These are phyloP conservation scores for Tragulus kanchil DNA, from an alignment of 2,113 vertebrate species.

Conservation along the genomic window DNA sequence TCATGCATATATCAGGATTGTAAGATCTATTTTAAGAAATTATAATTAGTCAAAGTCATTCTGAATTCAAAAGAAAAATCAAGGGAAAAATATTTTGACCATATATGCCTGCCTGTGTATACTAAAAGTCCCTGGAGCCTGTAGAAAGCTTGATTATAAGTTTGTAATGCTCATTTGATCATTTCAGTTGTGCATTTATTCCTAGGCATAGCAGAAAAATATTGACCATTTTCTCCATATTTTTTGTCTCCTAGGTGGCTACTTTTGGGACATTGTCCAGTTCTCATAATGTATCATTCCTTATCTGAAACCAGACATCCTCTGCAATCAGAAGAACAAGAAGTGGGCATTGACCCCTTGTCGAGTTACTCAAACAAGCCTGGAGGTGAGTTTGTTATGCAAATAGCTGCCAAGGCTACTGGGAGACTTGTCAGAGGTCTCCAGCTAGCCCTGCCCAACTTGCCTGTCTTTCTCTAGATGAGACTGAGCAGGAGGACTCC, in stretches of 20 bases:
- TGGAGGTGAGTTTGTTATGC: constrained; percentile 88
- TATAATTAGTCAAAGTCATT: constrained; percentile 27
- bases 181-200: constrained; percentile 31
- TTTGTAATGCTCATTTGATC: constrained; percentile 27
- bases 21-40: constrained; percentile 72
- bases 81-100: too few relatives aligned
- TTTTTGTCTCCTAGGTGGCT: constrained; percentile 47
- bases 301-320: constrained; percentile 95
- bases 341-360: constrained; percentile 96
- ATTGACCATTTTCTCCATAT: background rate
- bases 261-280: background rate
- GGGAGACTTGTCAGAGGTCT: background rate
- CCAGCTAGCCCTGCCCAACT: background rate
- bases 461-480: constrained; percentile 58
- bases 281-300: constrained; percentile 93
- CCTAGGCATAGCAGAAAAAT: background rate
- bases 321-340: constrained; percentile 96
- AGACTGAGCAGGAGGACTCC: constrained; percentile 59
- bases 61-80: too few relatives aligned
- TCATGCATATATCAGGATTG: constrained; percentile 80
- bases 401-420: constrained; percentile 27
- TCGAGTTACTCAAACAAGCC: constrained; percentile 91
- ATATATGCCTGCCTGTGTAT: background rate
- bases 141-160: constrained; percentile 22
- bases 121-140: background rate